These are phyloP conservation scores for Cherax quadricarinatus DNA, from an alignment of 1,140 invertebrate genomes.

Conservation along the genomic window DNA sequence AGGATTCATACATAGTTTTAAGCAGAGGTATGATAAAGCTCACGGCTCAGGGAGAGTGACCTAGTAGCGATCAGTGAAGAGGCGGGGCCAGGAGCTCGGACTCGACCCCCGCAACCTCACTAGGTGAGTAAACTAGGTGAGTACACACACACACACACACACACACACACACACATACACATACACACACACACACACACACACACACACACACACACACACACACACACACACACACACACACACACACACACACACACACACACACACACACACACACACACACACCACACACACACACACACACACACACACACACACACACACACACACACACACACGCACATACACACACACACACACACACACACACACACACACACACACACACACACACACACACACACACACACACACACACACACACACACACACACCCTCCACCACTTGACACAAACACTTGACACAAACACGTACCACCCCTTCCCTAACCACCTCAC, in stretches of 20 bases:
- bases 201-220: neutral
- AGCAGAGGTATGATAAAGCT: too few relatives aligned
- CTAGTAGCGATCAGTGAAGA: too few relatives aligned
- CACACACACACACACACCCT: too few relatives aligned
- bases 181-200: neutral
- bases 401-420: neutral
- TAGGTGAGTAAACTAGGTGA: too few relatives aligned
- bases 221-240: conserved; percentile 6
- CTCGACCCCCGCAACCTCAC: too few relatives aligned
- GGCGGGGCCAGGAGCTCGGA: too few relatives aligned
- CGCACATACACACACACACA: conserved; percentile 9
- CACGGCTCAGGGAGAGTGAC: too few relatives aligned
- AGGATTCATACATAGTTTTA: too few relatives aligned
- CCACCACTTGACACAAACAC: too few relatives aligned
- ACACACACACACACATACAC: neutral
- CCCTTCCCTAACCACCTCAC: too few relatives aligned
- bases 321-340: conserved; percentile 9
- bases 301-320: neutral
- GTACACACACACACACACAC: neutral
- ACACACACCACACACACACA: neutral
- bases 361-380: conserved; percentile 36
- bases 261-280: neutral
- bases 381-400: conserved; percentile 10
- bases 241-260: neutral
- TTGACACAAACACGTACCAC: too few relatives aligned